Base-by-base conservation (phyloP, 2,113 vertebrate species). In the Pavo muticus region DNA sequence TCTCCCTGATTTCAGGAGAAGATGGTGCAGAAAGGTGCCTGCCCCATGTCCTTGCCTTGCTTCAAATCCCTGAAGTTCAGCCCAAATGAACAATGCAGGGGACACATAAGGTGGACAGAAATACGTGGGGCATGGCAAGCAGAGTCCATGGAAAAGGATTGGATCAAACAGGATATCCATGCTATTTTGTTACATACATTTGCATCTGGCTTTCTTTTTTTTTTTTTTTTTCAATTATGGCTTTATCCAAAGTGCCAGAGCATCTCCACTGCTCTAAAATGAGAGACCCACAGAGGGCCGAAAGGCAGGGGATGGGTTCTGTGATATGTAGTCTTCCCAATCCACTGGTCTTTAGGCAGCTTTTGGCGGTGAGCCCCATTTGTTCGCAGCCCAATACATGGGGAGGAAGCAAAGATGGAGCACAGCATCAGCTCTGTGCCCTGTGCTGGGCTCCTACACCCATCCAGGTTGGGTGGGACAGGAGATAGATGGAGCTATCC, bases 91-190 rank as follows among this genome's bases (percentile, higher is more conserved):
- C 70, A 94, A 94, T 91, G 2, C 57, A 42, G 54, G 37, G 57
- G 37, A 57, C 10, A 24, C 20, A 42, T 13, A 40, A 81, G 64
- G 52, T 27, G 24, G 32, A 16, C 42, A 64, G 21, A 14, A 74
- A 37, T 30, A 72, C 4, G 11, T 7, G 39, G 59, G 65, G 9
- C 75, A 77, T 8, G 64, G 82, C 65, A 56, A 67, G 73, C 82
- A 93, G 87, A 73, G 56, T 42, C 69, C 44, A 7, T 25, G 68
- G 60, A 48, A 60, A 60, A 35, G 30, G n/a, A 82, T 70, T 42
- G 44, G 68, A n/a, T 7, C 0, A 0, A 84, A 52, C 29, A 9
- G 50, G 3, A 71, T 45, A 6, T 8, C 25, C 2, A 0, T 27
- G 48, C n/a, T 29, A 88, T 95, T 82, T 17, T 47, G 47, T n/a